These are phyloP conservation scores for Luperina testacea DNA, from an alignment of 2,888 invertebrate species.

Conservation along the genomic window DNA sequence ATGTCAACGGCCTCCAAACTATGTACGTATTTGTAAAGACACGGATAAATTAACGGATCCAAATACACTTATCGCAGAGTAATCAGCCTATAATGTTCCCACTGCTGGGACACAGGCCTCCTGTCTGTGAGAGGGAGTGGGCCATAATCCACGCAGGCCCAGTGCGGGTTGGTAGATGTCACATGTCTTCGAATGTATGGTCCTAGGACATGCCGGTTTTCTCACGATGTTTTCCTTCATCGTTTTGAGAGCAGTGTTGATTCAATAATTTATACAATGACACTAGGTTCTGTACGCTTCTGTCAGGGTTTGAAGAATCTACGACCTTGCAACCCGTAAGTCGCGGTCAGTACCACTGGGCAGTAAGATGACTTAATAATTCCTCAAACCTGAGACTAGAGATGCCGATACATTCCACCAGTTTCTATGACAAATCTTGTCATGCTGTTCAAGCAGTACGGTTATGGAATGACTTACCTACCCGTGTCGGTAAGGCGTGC, in stretches of 20 bases:
- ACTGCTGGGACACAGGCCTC: not conserved
- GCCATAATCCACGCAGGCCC: not conserved
- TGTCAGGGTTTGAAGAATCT: not conserved
- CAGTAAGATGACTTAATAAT: constrained; percentile 31
- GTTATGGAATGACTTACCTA: too few relatives aligned
- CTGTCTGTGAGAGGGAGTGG: not conserved
- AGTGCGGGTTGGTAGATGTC: not conserved
- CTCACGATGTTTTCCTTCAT: not conserved
- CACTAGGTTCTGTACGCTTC: too few relatives aligned
- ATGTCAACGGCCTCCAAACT: constrained; percentile 58
- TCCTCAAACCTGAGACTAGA: too few relatives aligned
- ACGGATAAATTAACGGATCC: constrained; percentile 36
- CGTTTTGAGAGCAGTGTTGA: not conserved
- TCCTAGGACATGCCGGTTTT: not conserved
- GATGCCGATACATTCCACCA: too few relatives aligned
- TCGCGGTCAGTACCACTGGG: not conserved
- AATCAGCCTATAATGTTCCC: not conserved
- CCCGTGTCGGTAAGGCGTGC: too few relatives aligned
- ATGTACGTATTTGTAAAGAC: constrained; percentile 24
- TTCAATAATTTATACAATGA: not conserved
- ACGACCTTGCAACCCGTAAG: not conserved
- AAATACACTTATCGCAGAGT: constrained; percentile 24
- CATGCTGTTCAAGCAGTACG: too few relatives aligned
- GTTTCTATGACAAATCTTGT: too few relatives aligned
- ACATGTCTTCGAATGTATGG: not conserved